These are phyloP conservation scores for Epiblema foenella DNA, from an alignment of 2,888 invertebrate genomes.

Conservation along the genomic window DNA sequence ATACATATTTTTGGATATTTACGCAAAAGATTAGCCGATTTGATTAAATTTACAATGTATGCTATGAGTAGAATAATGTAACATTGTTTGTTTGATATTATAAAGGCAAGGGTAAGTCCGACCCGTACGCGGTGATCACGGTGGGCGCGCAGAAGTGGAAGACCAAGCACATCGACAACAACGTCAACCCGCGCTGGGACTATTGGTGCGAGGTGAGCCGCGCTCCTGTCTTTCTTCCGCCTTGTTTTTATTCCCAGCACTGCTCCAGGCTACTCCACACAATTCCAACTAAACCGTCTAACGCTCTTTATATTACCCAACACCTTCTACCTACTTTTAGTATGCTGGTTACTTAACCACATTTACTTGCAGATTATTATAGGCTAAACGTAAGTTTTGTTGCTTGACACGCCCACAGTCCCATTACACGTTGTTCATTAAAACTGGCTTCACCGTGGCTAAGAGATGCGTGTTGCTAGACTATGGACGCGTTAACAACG, in stretches of 20 bases:
- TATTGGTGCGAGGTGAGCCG: constrained; percentile 96
- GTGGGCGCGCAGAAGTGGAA: constrained; percentile 97
- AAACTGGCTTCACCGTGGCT: neutral
- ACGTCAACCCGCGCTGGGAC: constrained; percentile 98
- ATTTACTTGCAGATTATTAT: neutral
- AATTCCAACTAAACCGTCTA: constrained; percentile 13
- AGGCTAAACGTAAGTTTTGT: neutral
- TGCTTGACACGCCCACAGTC: constrained; percentile 3
- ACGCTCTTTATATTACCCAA: constrained; percentile 22
- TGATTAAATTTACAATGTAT: too few relatives aligned
- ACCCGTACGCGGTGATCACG: constrained; percentile 96
- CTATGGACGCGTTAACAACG: neutral
- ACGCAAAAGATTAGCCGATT: too few relatives aligned
- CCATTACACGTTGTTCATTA: neutral
- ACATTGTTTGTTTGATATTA: constrained; percentile 52
- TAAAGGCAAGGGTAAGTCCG: constrained; percentile 96
- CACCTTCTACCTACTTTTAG: neutral
- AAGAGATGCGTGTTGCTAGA: neutral
- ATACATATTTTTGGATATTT: too few relatives aligned
- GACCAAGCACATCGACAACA: constrained; percentile 97
- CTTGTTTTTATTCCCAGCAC: constrained; percentile 45
- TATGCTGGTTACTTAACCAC: neutral
- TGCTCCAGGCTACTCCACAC: constrained; percentile 51
- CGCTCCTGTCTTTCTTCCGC: constrained; percentile 14
- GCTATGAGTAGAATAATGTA: too few relatives aligned